Evolutionary conservation across 64 coral and sea anemone genomes (phyloP), one percentile per base, ranked within the genome.

Genomic region (Montipora foliosa): DNA sequence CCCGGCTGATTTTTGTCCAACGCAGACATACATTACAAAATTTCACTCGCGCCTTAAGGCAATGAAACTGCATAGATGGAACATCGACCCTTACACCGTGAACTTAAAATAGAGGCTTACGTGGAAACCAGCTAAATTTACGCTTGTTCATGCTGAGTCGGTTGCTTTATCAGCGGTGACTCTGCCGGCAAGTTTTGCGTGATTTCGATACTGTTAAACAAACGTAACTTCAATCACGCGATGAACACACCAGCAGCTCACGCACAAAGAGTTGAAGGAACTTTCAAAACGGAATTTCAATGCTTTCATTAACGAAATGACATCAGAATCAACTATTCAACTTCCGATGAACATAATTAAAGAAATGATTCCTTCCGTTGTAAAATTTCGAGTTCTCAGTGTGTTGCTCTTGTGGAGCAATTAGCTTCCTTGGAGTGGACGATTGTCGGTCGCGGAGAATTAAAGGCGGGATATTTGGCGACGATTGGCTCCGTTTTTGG

Each of bases 151-250:
- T 45, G 82, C 82, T 86, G 82, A 20, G 82, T 49, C 66, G n/a
- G 15, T 1, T 45, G 62, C 67, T 67, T 46, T 71, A 24, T 49
- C 45, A 48, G 37, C 13, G 19, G 66, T 20, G 45, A 19, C 67
- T n/a, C 10, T 86, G 60, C 82, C 82, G 62, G 37, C 82, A 86
- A 86, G 44, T 86, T 86, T 86, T 86, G 66, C 82, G 82, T 86
- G 82, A 86, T 86, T 71, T 86, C 6, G 3, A 86, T 10, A 3
- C 8, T 49, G 70, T 62, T 86, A 86, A 86, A 86, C 82, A 86
- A 86, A 86, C 71, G 82, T 72, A 71, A 86, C 47, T 86, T 72
- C 6, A 47, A 86, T 86, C 82, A 86, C 82, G 82, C 82, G 82
- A 86, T 72, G 45, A 29, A 72, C 45, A 6, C 11, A 2, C 8